A percentile compares a stretch with the other conserved stretches of the same genome.
These are phyloP conservation scores for Halocaridina rubra DNA, from an alignment of 2,888 invertebrate genomes.

Conservation along the genomic window DNA sequence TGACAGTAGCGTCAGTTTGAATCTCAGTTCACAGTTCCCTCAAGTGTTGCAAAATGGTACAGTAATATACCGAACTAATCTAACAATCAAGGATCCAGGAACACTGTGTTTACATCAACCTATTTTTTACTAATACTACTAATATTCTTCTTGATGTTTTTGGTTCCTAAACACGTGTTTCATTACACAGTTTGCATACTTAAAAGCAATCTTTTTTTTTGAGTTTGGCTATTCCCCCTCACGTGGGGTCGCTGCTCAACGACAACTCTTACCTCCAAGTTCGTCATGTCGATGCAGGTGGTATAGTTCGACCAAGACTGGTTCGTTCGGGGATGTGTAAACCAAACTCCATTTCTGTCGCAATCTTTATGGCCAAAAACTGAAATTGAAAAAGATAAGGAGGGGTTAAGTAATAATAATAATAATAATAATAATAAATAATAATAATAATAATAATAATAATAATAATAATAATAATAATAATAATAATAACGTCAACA, in stretches of 20 bases:
- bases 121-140: neutral
- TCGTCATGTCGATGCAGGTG: slow-evolving; percentile 75
- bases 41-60: no score
- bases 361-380: slow-evolving; percentile 70
- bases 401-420: no score
- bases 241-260: no score
- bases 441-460: neutral
- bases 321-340: slow-evolving; percentile 73
- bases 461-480: neutral
- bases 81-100: neutral
- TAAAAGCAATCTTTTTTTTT: no score
- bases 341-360: slow-evolving; percentile 78
- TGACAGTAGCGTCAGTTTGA: no score
- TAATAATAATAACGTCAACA: no score
- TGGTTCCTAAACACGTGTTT: no score
- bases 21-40: no score
- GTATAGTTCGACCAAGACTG: slow-evolving; percentile 80
- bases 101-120: neutral
- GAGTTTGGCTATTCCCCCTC: no score
- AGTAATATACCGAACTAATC: no score
- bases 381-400: slow-evolving; percentile 63
- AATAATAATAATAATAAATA: neutral
- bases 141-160: no score
- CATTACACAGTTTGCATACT: no score
- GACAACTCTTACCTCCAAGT: slow-evolving; percentile 72